These are phyloP conservation scores for Eumeta japonica DNA, from an alignment of 1,140 invertebrate species.

Conservation along the genomic window DNA sequence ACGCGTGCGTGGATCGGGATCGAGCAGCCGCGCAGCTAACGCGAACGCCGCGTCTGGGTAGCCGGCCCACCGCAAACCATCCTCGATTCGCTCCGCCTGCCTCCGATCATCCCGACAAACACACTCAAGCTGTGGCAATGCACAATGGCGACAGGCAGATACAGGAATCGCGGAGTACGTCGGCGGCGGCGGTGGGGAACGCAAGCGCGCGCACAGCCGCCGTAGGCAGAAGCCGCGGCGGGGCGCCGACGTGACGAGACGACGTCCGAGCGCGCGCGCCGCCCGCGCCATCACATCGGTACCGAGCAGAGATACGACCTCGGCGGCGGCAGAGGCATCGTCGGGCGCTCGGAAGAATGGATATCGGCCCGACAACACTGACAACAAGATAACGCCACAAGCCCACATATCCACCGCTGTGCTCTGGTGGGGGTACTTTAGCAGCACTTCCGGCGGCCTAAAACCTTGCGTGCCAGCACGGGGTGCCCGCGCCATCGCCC, in stretches of 20 bases:
- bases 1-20: slow-evolving; percentile 72
- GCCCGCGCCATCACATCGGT: slow-evolving; percentile 66
- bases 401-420: slow-evolving; percentile 88
- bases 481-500: slow-evolving; percentile 65
- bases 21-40: slow-evolving; percentile 71
- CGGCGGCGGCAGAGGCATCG: slow-evolving; percentile 79
- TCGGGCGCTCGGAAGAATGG: slow-evolving; percentile 82
- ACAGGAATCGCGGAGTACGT: slow-evolving; percentile 1
- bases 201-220: slow-evolving; percentile 29
- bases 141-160: slow-evolving; percentile 15
- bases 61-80: slow-evolving; percentile 12
- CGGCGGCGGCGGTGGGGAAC: slow-evolving; percentile 8
- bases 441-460: slow-evolving; percentile 58
- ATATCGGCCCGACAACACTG: slow-evolving; percentile 75
- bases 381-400: slow-evolving; percentile 80
- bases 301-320: slow-evolving; percentile 81
- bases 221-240: slow-evolving; percentile 34
- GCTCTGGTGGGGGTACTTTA: slow-evolving; percentile 24
- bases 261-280: slow-evolving; percentile 65
- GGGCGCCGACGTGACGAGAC: slow-evolving; percentile 23
- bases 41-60: slow-evolving; percentile 74
- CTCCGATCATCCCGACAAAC: slow-evolving; percentile 22
- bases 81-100: slow-evolving; percentile 9
- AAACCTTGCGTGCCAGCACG: slow-evolving; percentile 90
- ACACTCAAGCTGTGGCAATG: slow-evolving; percentile 12